Evolutionary conservation across 2,113 vertebrate genomes (phyloP).

Genomic region (Malurus elegans): DNA sequence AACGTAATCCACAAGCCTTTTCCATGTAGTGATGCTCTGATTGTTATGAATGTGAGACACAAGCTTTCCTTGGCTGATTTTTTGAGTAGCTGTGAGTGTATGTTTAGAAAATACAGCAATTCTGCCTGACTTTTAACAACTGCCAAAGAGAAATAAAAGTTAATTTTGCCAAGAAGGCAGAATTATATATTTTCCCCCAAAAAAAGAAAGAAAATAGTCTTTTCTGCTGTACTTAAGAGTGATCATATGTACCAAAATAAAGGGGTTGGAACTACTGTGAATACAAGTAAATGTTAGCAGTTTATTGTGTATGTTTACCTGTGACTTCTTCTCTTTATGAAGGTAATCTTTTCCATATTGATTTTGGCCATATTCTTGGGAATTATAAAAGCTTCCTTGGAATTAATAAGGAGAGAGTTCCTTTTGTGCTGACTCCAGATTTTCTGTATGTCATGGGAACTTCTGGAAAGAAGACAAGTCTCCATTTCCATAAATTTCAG

Average conservation of each 20-base stretch:
- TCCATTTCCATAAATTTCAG: constrained; percentile 96
- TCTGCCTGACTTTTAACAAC: background rate
- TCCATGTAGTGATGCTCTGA: background rate
- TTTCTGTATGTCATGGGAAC: constrained; percentile 98
- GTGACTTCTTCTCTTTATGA: constrained; percentile 17
- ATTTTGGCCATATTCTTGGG: constrained; percentile 98
- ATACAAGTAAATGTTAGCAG: background rate
- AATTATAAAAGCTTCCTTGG: constrained; percentile 99
- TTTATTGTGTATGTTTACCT: background rate
- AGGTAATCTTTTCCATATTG: constrained; percentile 99
- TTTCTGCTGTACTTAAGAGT: background rate
- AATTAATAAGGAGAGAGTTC: constrained; percentile 97
- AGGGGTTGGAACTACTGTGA: background rate
- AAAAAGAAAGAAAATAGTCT: background rate
- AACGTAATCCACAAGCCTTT: background rate
- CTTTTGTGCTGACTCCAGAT: constrained; percentile 96
- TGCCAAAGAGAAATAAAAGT: background rate
- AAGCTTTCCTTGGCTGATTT: background rate
- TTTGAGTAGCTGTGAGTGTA: background rate
- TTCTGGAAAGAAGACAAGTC: constrained; percentile 91
- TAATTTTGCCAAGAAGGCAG: background rate
- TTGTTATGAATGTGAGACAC: background rate
- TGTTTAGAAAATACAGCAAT: background rate
- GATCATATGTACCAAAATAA: background rate
- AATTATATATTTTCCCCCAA: background rate